phyloP scores from a whole-genome alignment of 2,888 invertebrate genomes.

The Sicus ferrugineus region DNA sequence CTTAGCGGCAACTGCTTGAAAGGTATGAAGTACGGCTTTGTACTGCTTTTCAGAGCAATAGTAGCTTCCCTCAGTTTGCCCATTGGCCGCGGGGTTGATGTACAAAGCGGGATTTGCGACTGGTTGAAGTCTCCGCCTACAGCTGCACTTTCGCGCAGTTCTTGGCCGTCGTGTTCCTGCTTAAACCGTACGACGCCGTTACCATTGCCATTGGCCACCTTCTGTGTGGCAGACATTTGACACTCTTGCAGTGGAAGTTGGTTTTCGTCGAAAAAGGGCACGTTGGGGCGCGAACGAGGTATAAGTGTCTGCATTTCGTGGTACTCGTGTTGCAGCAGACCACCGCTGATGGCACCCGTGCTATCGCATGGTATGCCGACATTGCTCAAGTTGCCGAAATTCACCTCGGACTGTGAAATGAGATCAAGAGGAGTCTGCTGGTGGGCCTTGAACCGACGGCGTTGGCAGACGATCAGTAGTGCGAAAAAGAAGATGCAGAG shows the following conservation, averaged over 20 bases:
- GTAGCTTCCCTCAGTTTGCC: slow-evolving; percentile 19
- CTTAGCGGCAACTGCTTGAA: slow-evolving; percentile 53
- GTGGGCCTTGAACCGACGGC: slow-evolving; percentile 58
- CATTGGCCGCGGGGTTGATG: slow-evolving; percentile 48
- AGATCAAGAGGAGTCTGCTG: slow-evolving; percentile 56
- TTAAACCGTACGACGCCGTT: slow-evolving; percentile 40
- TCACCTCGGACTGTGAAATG: slow-evolving; percentile 59
- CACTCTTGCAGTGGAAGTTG: slow-evolving; percentile 45
- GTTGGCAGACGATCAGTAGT: slow-evolving; percentile 58
- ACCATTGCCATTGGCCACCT: slow-evolving; percentile 53
- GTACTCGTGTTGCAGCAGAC: slow-evolving; percentile 58
- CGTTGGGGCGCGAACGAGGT: slow-evolving; percentile 52
- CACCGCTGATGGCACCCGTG: slow-evolving; percentile 57
- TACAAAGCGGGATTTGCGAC: slow-evolving; percentile 55
- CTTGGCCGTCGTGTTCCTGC: slow-evolving; percentile 34
- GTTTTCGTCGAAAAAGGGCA: slow-evolving; percentile 52
- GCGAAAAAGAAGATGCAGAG: slow-evolving; percentile 58
- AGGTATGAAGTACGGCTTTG: slow-evolving; percentile 56
- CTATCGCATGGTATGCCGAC: slow-evolving; percentile 57
- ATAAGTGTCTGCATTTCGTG: slow-evolving; percentile 65
- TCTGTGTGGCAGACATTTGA: slow-evolving; percentile 52
- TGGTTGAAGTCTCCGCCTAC: slow-evolving; percentile 44
- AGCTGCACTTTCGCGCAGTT: slow-evolving; percentile 35
- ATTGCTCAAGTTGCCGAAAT: slow-evolving; percentile 57
- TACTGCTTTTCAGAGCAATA: slow-evolving; percentile 5